A percentile compares a stretch with the other conserved stretches of the same genome.
These are phyloP conservation scores for Sapayoa aenigma DNA, from an alignment of 2,113 vertebrate species.

Conservation along the genomic window DNA sequence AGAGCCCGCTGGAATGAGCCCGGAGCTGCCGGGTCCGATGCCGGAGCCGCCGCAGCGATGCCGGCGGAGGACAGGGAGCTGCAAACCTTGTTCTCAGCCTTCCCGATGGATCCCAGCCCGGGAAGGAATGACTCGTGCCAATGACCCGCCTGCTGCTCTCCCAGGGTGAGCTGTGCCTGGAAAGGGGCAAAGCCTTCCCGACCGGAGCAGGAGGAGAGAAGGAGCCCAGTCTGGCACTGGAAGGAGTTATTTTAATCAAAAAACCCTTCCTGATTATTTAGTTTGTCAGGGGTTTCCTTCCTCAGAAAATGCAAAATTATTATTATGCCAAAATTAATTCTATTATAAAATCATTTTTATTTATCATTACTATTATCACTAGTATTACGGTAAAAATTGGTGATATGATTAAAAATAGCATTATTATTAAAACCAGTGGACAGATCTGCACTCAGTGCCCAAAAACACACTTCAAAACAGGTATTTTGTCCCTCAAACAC, in stretches of 20 bases:
- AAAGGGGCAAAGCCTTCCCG: background rate
- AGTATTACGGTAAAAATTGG: background rate
- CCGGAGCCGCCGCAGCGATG: background rate
- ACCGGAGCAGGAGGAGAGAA: rapidly evolving
- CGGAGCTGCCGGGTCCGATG: background rate
- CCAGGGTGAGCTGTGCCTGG: background rate
- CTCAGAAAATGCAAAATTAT: background rate
- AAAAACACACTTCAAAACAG: background rate
- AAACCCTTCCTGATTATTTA: background rate
- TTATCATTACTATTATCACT: background rate
- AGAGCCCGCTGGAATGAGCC: background rate
- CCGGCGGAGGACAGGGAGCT: background rate
- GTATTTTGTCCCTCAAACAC: background rate
- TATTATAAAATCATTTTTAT: background rate
- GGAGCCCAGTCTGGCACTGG: rapidly evolving
- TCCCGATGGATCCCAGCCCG: background rate
- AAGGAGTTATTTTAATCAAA: background rate
- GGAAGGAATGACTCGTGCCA: background rate
- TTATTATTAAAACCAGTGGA: background rate
- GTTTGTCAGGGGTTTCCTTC: background rate
- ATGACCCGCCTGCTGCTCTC: background rate
- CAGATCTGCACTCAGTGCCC: no score
- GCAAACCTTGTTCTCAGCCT: background rate
- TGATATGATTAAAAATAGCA: background rate
- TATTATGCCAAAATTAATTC: background rate